phyloP scores from a whole-genome alignment of 1,140 invertebrate genomes.

The Sinella curviseta region DNA sequence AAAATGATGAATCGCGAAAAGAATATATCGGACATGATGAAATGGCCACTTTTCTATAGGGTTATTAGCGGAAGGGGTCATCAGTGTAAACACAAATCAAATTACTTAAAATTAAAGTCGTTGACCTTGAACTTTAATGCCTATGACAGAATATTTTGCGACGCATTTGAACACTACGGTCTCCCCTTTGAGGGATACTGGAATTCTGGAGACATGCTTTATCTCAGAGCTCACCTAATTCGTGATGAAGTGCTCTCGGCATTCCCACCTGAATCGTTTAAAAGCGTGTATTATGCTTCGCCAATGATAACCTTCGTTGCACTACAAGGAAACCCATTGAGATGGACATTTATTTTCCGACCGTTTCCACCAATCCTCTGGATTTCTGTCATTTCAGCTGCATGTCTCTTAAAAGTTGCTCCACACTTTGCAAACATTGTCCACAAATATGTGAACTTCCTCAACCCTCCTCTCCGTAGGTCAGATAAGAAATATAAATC shows the following conservation, averaged over 20 bases:
- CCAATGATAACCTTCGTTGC: neutral
- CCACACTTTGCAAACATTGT: neutral
- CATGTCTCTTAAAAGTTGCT: neutral
- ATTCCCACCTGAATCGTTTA: neutral
- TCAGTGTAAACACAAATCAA: neutral
- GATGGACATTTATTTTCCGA: neutral
- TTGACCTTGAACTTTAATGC: neutral
- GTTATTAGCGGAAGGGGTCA: neutral
- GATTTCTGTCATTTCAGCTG: neutral
- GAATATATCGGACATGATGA: neutral
- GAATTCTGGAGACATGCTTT: neutral
- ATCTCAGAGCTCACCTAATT: neutral
- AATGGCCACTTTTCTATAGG: neutral
- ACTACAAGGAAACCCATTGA: neutral
- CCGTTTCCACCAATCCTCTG: neutral
- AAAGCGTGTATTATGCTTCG: neutral
- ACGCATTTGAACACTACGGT: constrained; percentile 7
- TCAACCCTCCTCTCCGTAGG: neutral
- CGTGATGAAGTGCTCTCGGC: neutral
- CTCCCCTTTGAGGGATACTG: neutral
- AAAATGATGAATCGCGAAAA: neutral
- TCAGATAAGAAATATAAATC: neutral
- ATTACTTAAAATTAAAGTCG: neutral
- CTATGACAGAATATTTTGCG: neutral
- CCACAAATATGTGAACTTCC: neutral